Evolutionary conservation across 2,888 invertebrate species (phyloP).

Genomic region (Branchipolynoe longqiensis): DNA sequence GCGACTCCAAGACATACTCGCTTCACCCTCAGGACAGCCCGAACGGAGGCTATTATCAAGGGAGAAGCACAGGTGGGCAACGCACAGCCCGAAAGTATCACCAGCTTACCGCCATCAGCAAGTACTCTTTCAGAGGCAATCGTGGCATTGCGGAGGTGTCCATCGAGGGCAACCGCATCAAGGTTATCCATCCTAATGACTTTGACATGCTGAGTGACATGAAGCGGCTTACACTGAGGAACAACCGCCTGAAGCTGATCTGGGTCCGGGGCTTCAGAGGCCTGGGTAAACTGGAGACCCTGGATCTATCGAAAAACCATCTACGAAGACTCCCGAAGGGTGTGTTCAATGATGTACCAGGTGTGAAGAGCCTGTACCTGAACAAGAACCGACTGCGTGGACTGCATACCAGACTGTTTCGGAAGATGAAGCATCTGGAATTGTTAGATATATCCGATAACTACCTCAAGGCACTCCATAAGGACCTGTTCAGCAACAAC

Average conservation of each 20-base stretch:
- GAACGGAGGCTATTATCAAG: neutral
- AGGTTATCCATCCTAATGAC: constrained; percentile 61
- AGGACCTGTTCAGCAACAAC: constrained; percentile 85
- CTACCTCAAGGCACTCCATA: constrained; percentile 55
- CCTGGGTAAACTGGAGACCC: constrained; percentile 49
- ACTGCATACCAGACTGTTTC: constrained; percentile 55
- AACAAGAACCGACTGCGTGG: constrained; percentile 54
- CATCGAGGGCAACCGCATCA: constrained; percentile 62
- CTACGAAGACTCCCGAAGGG: constrained; percentile 48
- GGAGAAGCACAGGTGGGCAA: neutral
- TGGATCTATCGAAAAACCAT: constrained; percentile 63
- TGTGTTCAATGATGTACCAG: constrained; percentile 51
- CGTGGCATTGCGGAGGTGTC: constrained; percentile 38
- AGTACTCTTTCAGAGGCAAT: constrained; percentile 57
- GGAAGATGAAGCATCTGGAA: constrained; percentile 61
- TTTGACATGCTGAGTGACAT: constrained; percentile 60
- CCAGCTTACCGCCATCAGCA: constrained; percentile 61
- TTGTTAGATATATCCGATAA: constrained; percentile 68
- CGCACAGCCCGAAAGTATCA: neutral
- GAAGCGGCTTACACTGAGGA: constrained; percentile 46
- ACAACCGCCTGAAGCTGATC: constrained; percentile 59
- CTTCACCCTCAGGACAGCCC: constrained; percentile 39
- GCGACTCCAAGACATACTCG: constrained; percentile 42
- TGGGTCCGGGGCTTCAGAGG: constrained; percentile 51
- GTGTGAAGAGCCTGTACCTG: constrained; percentile 57